phyloP scores from a whole-genome alignment of 2,797 vertebrate genomes.

The Tauraco hartlaubi region DNA sequence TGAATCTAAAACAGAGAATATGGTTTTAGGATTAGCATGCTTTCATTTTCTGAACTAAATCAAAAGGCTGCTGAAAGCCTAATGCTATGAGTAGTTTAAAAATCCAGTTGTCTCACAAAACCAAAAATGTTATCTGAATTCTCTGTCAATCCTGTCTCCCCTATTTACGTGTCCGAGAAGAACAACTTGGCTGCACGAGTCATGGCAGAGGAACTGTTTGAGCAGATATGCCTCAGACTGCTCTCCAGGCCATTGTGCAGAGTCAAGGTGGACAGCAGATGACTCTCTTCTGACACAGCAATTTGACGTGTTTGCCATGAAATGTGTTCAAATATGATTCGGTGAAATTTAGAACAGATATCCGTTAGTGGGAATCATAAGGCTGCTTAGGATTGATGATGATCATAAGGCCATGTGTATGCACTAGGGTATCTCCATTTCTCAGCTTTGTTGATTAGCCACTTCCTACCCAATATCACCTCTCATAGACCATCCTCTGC shows the following conservation, averaged over 20 bases:
- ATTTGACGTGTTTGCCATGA: not conserved
- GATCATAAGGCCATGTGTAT: fast-evolving
- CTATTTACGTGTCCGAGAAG: not conserved
- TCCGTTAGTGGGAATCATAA: not conserved
- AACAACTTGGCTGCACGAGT: not conserved
- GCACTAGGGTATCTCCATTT: not conserved
- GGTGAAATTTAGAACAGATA: not conserved
- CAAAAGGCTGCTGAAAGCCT: not conserved
- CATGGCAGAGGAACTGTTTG: not conserved
- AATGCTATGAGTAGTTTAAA: slow-evolving; percentile 6
- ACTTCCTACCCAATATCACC: not conserved
- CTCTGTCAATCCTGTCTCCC: not conserved
- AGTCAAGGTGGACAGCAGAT: not conserved
- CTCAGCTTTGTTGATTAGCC: not conserved
- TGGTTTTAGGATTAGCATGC: not conserved
- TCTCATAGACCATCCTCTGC: not conserved
- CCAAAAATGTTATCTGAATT: not conserved
- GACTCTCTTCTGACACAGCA: not conserved
- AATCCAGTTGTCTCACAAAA: not conserved
- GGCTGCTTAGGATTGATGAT: not conserved
- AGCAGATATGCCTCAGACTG: not conserved
- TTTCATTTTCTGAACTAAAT: slow-evolving; percentile 34
- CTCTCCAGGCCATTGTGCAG: not conserved
- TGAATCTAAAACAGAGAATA: not conserved
- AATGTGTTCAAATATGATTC: not conserved